phyloP scores from a whole-genome alignment of 2,113 vertebrate species.

The Aix galericulata region DNA sequence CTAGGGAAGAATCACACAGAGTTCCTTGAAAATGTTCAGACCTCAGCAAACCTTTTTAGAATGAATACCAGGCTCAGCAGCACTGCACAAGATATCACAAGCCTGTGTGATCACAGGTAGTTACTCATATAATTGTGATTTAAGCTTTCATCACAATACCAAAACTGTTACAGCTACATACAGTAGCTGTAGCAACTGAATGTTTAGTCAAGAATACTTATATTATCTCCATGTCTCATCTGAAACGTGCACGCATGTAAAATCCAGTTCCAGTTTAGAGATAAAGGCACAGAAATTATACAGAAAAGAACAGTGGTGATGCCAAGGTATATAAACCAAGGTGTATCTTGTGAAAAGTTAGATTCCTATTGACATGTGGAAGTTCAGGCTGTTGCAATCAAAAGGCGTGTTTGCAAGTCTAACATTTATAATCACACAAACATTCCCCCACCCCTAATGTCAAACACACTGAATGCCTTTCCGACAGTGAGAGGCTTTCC shows the following conservation, averaged over 20 bases:
- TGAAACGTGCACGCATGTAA: not conserved
- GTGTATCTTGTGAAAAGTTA: slow-evolving; percentile 47
- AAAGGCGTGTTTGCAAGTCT: slow-evolving; percentile 60
- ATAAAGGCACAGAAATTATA: not conserved
- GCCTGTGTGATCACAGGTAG: slow-evolving; percentile 28
- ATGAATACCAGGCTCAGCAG: not conserved
- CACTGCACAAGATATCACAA: slow-evolving; percentile 43
- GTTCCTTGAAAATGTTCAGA: not conserved
- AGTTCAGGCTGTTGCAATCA: slow-evolving; percentile 63
- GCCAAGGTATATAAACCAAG: slow-evolving; percentile 18
- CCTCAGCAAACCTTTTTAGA: not conserved
- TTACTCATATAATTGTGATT: not conserved
- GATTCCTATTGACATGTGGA: slow-evolving; percentile 56
- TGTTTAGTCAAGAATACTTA: not conserved
- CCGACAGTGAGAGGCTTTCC: slow-evolving; percentile 32
- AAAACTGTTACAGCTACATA: slow-evolving; percentile 16
- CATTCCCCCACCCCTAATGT: slow-evolving; percentile 64
- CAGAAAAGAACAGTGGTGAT: not conserved
- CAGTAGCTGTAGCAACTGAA: slow-evolving; percentile 40
- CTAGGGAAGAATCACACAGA: not conserved
- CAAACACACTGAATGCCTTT: slow-evolving; percentile 58
- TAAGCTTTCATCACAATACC: slow-evolving; percentile 36
- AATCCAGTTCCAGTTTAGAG: not conserved
- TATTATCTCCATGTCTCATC: not conserved
- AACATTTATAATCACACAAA: slow-evolving; percentile 67